phyloP scores from a whole-genome alignment of 2,797 vertebrate species.

The Limosa lapponica region DNA sequence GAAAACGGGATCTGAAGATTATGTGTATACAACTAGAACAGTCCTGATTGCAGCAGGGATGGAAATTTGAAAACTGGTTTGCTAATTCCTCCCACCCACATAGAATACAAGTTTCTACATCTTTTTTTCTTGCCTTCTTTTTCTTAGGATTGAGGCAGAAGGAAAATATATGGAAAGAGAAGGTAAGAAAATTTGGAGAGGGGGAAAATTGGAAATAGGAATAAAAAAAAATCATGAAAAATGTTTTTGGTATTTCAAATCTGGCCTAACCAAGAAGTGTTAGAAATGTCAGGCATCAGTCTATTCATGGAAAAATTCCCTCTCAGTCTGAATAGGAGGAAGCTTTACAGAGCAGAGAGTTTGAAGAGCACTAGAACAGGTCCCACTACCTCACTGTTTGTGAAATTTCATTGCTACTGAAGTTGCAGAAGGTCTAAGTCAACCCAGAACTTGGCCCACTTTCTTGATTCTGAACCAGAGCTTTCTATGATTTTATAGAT shows the following conservation, averaged over 20 bases:
- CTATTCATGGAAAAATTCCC: neutral
- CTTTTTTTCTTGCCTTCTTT: neutral
- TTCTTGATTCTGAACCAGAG: neutral
- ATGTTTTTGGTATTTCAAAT: neutral
- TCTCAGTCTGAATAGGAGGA: neutral
- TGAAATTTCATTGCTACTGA: neutral
- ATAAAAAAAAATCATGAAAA: neutral
- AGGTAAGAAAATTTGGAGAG: neutral
- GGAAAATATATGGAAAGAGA: neutral
- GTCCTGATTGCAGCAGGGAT: neutral
- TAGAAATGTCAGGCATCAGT: conserved; percentile 10
- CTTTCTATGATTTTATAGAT: neutral
- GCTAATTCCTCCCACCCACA: conserved; percentile 1
- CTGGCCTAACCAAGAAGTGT: neutral
- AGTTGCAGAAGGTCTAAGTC: neutral
- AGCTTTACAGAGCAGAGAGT: neutral
- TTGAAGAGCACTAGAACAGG: neutral
- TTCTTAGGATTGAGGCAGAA: neutral
- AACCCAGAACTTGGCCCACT: neutral
- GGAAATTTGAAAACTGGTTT: neutral
- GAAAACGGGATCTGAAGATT: neutral
- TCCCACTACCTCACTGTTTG: neutral
- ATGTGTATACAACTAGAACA: neutral
- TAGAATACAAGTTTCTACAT: neutral
- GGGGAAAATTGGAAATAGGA: neutral